Conservation (phyloP, 53 echinoderm and acorn worm genomes). For the Henricia sp. region DNA sequence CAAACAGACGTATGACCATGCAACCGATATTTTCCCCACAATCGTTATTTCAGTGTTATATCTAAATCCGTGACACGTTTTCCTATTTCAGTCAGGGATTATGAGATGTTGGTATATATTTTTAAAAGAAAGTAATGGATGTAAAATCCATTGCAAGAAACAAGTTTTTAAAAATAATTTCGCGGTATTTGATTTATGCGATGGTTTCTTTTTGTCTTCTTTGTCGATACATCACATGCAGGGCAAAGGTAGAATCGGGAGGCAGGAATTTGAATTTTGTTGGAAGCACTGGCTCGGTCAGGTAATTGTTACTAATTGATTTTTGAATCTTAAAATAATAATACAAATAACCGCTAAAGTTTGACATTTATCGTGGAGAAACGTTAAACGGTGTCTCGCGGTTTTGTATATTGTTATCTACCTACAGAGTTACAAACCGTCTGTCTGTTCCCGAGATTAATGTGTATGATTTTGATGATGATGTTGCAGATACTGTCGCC, state of each 20-base stretch:
- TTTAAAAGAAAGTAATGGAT: not conserved
- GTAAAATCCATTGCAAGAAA: not conserved
- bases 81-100: too few relatives aligned
- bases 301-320: constrained; percentile 16
- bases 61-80: too few relatives aligned
- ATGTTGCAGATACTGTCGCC: constrained; percentile 70
- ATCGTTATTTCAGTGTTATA: too few relatives aligned
- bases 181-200: not conserved
- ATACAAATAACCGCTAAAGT: not conserved
- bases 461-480: too few relatives aligned
- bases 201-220: not conserved
- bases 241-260: constrained; percentile 50
- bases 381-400: too few relatives aligned
- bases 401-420: too few relatives aligned
- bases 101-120: too few relatives aligned
- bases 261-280: constrained; percentile 66
- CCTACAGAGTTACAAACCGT: too few relatives aligned
- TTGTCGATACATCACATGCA: not conserved
- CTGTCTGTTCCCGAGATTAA: too few relatives aligned
- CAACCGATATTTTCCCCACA: too few relatives aligned
- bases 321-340: not conserved
- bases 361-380: not conserved
- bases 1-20: too few relatives aligned
- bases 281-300: constrained; percentile 75
- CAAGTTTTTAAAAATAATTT: not conserved